phyloP scores from a whole-genome alignment of 2,797 vertebrate genomes.

The Lithobates sylvaticus region DNA sequence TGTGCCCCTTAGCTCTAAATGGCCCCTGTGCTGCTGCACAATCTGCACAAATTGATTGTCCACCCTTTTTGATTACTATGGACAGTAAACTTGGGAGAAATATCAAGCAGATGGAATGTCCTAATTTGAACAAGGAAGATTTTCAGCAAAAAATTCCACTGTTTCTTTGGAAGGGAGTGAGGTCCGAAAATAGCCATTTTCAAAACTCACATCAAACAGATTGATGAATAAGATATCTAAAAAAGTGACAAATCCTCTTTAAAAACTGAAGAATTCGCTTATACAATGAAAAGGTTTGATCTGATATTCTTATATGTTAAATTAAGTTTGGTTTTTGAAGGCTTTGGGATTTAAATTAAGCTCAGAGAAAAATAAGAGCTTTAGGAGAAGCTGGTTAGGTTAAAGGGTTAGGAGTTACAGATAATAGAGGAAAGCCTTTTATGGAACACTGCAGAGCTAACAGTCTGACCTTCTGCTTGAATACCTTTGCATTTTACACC shows the following conservation, averaged over 20 bases:
- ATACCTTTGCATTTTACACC: background rate
- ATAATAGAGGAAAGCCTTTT: background rate
- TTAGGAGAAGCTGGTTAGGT: background rate
- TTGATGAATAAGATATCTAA: background rate
- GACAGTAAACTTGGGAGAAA: too few species aligned
- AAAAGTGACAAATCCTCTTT: conserved; percentile 10
- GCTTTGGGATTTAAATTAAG: background rate
- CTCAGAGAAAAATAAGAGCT: background rate
- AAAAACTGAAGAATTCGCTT: background rate
- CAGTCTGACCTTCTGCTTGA: background rate
- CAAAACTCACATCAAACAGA: background rate
- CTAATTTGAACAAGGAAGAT: too few species aligned
- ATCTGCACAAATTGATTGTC: too few species aligned
- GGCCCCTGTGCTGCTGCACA: too few species aligned
- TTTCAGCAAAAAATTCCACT: too few species aligned
- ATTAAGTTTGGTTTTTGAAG: background rate
- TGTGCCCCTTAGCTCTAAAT: too few species aligned
- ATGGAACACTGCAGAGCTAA: background rate
- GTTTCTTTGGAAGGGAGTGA: background rate
- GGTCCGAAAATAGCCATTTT: background rate
- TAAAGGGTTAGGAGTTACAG: background rate
- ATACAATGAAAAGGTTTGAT: background rate
- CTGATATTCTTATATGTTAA: background rate
- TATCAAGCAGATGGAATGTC: too few species aligned
- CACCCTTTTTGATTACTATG: too few species aligned